Conservation (phyloP, 2,888 invertebrate species). For the Spodoptera exigua region DNA sequence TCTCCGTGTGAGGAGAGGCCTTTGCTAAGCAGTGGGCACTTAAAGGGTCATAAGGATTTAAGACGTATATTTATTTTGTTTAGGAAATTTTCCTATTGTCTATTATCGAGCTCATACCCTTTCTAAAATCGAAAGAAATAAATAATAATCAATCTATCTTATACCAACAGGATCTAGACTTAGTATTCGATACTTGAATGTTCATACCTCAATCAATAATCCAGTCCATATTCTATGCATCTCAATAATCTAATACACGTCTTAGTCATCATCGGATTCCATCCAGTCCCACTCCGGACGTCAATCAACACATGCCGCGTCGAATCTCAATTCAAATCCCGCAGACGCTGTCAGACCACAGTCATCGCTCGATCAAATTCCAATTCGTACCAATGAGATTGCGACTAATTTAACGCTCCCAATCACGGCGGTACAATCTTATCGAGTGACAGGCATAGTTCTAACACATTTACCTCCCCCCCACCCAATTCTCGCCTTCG, state of each 20-base stretch:
- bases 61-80: no score
- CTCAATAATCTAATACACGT: background rate
- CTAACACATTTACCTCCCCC: conserved; percentile 28
- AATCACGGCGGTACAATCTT: conserved; percentile 48
- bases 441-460: conserved; percentile 21
- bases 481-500: background rate
- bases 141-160: no score
- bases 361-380: conserved; percentile 39
- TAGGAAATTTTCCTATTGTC: no score
- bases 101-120: no score
- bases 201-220: no score
- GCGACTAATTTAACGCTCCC: conserved; percentile 40
- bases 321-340: conserved; percentile 27
- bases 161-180: no score
- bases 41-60: no score
- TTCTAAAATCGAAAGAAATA: no score
- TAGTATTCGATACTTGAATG: no score
- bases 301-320: conserved; percentile 9
- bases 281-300: conserved; percentile 6
- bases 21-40: no score
- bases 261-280: conserved; percentile 6
- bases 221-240: background rate
- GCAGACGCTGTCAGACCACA: conserved; percentile 25
- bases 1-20: no score
- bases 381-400: conserved; percentile 30